Evolutionary conservation across 2,888 invertebrate genomes (phyloP).

Genomic region (Drosophila gaucha): DNA sequence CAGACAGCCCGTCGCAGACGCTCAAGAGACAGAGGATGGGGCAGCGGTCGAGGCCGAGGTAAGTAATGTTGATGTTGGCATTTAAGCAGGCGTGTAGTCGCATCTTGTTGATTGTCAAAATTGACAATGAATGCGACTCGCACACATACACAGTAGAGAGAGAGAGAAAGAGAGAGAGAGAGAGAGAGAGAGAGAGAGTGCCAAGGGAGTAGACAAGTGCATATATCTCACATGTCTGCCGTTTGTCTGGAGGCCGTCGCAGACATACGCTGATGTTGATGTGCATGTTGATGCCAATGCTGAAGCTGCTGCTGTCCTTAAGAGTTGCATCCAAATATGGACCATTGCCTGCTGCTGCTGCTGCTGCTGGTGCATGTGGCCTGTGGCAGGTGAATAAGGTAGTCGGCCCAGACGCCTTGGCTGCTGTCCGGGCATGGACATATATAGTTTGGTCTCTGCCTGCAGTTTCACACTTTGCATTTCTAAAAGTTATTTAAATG

Average conservation of each 20-base stretch:
- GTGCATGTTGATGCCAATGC: slow-evolving; percentile 51
- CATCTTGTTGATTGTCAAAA: slow-evolving; percentile 82
- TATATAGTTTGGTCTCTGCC: slow-evolving; percentile 46
- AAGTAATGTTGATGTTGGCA: slow-evolving; percentile 69
- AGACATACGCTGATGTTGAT: slow-evolving; percentile 57
- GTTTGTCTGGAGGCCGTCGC: slow-evolving; percentile 80
- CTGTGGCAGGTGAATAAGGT: slow-evolving; percentile 72
- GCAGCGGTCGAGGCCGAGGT: slow-evolving; percentile 38
- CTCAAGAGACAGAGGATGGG: slow-evolving; percentile 14
- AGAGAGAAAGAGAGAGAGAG: background rate
- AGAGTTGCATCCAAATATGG: slow-evolving; percentile 81
- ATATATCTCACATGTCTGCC: slow-evolving; percentile 80
- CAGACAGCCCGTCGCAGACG: slow-evolving; percentile 72
- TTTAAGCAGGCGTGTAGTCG: slow-evolving; percentile 74
- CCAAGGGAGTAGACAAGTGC: slow-evolving; percentile 75
- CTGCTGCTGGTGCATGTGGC: slow-evolving; percentile 32
- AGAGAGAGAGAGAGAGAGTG: background rate
- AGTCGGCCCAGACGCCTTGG: slow-evolving; percentile 59
- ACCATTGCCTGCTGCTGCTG: slow-evolving; percentile 60
- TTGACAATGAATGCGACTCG: slow-evolving; percentile 79
- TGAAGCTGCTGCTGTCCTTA: slow-evolving; percentile 64
- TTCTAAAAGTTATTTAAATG: slow-evolving; percentile 76
- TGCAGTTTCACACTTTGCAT: slow-evolving; percentile 76
- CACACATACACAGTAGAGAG: slow-evolving; percentile 25
- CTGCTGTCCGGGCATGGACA: slow-evolving; percentile 39